Conservation (phyloP, 2,888 invertebrate species). For the Lasioglossum vierecki region DNA sequence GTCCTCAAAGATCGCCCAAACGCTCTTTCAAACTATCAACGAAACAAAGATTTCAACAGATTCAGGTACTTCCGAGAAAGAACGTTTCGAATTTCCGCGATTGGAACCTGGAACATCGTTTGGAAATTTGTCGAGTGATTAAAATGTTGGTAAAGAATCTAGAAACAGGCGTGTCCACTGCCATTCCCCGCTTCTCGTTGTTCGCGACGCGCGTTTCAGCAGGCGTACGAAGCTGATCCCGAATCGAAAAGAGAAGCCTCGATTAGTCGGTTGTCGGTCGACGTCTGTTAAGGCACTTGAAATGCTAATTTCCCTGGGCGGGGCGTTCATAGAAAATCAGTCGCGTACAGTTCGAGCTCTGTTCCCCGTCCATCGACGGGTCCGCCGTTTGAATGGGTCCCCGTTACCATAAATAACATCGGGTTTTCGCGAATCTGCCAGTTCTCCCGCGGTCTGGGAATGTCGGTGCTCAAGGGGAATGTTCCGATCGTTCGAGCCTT, state of each 20-base stretch:
- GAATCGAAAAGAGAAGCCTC: constrained; percentile 69
- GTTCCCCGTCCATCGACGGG: constrained; percentile 59
- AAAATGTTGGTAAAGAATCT: neutral
- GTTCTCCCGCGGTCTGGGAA: constrained; percentile 45
- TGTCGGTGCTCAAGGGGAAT: constrained; percentile 55
- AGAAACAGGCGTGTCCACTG: neutral
- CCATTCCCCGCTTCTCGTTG: constrained; percentile 1
- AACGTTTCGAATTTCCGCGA: constrained; percentile 24
- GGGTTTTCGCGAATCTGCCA: constrained; percentile 43
- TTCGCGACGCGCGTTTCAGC: neutral
- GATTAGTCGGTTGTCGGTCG: constrained; percentile 70
- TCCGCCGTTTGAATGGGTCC: constrained; percentile 64
- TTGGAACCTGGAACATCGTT: neutral
- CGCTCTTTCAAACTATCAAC: constrained; percentile 21
- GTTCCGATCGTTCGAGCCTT: constrained; percentile 27
- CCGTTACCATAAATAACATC: constrained; percentile 66
- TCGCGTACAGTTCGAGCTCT: constrained; percentile 62
- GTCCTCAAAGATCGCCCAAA: neutral
- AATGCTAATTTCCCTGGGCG: constrained; percentile 77
- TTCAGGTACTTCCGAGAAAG: constrained; percentile 61
- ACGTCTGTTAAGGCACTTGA: constrained; percentile 80
- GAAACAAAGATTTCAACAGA: constrained; percentile 71
- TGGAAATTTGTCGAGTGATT: neutral
- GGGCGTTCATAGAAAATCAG: constrained; percentile 69
- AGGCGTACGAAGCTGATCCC: constrained; percentile 30